Percentiles rank a stretch among this genome's conserved stretches.
phyloP scores from a whole-genome alignment of 2,888 invertebrate species.

The Xylota segnis region DNA sequence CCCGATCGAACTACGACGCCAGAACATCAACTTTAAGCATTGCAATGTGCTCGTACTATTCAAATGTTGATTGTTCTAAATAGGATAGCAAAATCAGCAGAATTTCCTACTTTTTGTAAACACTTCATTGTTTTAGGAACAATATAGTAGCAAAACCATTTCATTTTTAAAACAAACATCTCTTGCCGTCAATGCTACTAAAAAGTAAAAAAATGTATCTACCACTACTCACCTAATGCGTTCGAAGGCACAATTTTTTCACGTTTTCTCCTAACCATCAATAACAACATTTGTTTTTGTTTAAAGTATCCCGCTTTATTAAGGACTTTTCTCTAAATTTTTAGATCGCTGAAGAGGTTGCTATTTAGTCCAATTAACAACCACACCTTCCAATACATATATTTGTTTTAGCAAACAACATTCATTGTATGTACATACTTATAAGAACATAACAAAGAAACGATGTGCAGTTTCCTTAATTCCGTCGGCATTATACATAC shows the following conservation, averaged over 20 bases:
- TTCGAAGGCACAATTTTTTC: not conserved
- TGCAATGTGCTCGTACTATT: too few species aligned
- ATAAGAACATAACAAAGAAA: slow-evolving; percentile 36
- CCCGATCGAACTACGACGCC: too few species aligned
- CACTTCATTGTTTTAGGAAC: too few species aligned
- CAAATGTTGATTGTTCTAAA: too few species aligned
- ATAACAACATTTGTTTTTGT: not conserved
- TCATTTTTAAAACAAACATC: too few species aligned
- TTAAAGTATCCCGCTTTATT: slow-evolving; percentile 5
- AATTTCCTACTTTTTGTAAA: too few species aligned
- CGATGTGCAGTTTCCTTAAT: slow-evolving; percentile 15
- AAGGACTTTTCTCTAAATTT: slow-evolving; percentile 36
- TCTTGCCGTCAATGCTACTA: too few species aligned
- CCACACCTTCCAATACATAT: slow-evolving; percentile 12
- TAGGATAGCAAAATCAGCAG: too few species aligned
- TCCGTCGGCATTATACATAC: slow-evolving; percentile 42
- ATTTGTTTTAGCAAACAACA: slow-evolving; percentile 10
- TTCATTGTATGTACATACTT: slow-evolving; percentile 49
- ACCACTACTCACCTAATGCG: too few species aligned
- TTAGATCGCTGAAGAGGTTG: slow-evolving; percentile 64
- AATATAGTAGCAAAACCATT: too few species aligned
- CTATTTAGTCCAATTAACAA: slow-evolving; percentile 42
- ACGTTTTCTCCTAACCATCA: not conserved
- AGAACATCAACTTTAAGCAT: too few species aligned
- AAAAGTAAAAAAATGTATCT: too few species aligned